These are phyloP conservation scores for Dendroctonus ponderosae DNA, from an alignment of 1,140 invertebrate species.

Conservation along the genomic window DNA sequence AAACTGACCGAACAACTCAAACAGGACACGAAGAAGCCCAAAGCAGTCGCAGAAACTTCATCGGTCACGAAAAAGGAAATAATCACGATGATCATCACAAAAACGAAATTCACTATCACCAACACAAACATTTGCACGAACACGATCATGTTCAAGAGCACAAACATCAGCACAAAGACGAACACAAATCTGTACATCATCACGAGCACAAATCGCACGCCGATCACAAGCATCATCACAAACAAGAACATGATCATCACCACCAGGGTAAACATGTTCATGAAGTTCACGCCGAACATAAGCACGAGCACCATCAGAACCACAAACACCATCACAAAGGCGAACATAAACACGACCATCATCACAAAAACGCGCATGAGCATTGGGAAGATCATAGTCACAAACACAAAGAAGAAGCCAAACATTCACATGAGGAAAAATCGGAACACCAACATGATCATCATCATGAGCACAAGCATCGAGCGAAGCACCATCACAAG, in stretches of 20 bases:
- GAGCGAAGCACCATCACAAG: slow-evolving; percentile 17
- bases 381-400: slow-evolving; percentile 25
- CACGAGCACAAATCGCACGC: slow-evolving; percentile 16
- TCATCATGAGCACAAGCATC: slow-evolving; percentile 27
- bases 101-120: slow-evolving; percentile 30
- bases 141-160: slow-evolving; percentile 29
- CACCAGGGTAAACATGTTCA: slow-evolving; percentile 18
- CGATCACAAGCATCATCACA: slow-evolving; percentile 24
- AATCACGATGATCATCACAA: slow-evolving; percentile 8
- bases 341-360: slow-evolving; percentile 29
- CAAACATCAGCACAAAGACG: slow-evolving; percentile 25
- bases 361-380: slow-evolving; percentile 34
- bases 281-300: slow-evolving; percentile 9
- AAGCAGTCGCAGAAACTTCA: neutral
- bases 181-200: slow-evolving; percentile 13
- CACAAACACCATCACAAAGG: slow-evolving; percentile 12
- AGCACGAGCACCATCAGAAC: slow-evolving; percentile 17
- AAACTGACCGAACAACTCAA: neutral
- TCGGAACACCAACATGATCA: slow-evolving; percentile 26
- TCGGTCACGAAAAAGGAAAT: slow-evolving; percentile 3
- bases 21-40: neutral
- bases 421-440: slow-evolving; percentile 32
- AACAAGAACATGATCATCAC: slow-evolving; percentile 19
- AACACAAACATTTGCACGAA: slow-evolving; percentile 32
- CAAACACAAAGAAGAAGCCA: slow-evolving; percentile 21